These are phyloP conservation scores for Dryobotodes eremita DNA, from an alignment of 2,888 invertebrate genomes.

Conservation along the genomic window DNA sequence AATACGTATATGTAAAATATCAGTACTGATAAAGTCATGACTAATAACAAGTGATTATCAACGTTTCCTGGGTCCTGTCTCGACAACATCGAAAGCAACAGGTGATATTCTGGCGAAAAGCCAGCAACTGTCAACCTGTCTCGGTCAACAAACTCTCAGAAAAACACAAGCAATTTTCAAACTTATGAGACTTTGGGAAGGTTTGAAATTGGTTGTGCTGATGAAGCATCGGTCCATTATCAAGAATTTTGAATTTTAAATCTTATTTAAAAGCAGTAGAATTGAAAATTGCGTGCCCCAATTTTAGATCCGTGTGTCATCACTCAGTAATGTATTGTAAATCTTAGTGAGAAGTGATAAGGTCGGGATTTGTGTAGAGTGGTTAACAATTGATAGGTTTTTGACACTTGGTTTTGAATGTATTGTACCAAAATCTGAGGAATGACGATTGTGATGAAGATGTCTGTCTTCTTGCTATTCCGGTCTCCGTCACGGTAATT, in stretches of 20 bases:
- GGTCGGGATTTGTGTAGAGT: conserved; percentile 35
- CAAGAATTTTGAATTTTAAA: conserved; percentile 26
- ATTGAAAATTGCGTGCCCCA: conserved; percentile 18
- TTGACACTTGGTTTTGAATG: conserved; percentile 57
- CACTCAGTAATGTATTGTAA: conserved; percentile 25
- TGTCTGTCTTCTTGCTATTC: conserved; percentile 39
- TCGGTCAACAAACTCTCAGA: conserved; percentile 35
- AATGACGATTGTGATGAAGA: conserved; percentile 41
- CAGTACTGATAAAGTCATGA: conserved; percentile 61
- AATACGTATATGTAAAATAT: conserved; percentile 21
- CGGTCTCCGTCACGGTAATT: conserved; percentile 15
- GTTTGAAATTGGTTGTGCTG: background rate
- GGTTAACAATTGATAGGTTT: conserved; percentile 60
- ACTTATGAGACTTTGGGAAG: background rate
- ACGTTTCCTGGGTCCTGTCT: conserved; percentile 67
- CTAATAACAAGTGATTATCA: conserved; percentile 67
- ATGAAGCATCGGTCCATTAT: background rate
- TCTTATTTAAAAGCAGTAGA: conserved; percentile 44
- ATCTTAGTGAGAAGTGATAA: conserved; percentile 42
- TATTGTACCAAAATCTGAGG: conserved; percentile 30
- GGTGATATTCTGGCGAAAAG: conserved; percentile 74
- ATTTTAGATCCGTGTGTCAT: conserved; percentile 10
- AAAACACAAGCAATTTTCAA: conserved; percentile 34
- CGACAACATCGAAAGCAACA: conserved; percentile 72
- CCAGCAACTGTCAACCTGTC: conserved; percentile 66